Evolutionary conservation across 2,113 vertebrate genomes (phyloP).

Genomic region (Sminthopsis crassicaudata): DNA sequence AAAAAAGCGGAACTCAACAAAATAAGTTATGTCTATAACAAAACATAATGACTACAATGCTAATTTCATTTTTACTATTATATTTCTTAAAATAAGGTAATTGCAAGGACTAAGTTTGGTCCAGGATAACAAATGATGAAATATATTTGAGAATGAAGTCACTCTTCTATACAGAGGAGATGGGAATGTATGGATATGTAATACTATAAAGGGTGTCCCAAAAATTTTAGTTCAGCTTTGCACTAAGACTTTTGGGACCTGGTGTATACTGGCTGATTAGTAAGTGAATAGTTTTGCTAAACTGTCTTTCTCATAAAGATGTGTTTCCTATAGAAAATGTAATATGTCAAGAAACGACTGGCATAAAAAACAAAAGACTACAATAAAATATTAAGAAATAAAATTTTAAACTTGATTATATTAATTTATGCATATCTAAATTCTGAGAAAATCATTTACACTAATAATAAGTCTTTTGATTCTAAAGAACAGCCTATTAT

Average conservation of each 20-base stretch:
- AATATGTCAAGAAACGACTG: not conserved
- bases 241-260: not conserved
- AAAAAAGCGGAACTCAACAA: no score
- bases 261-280: not conserved
- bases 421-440: not conserved
- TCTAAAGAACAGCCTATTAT: not conserved
- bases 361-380: not conserved
- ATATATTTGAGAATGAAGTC: not conserved
- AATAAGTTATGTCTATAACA: not conserved
- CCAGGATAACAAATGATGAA: not conserved
- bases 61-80: no score
- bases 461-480: slow-evolving; percentile 30
- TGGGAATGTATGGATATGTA: not conserved
- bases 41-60: not conserved
- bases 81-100: not conserved
- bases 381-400: not conserved
- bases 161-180: not conserved
- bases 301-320: not conserved
- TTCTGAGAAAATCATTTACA: not conserved
- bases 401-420: not conserved
- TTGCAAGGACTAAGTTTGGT: not conserved
- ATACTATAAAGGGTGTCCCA: not conserved
- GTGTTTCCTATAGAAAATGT: not conserved
- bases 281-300: not conserved
- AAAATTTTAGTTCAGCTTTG: not conserved